A percentile compares a stretch with the other conserved stretches of the same genome.
Conservation (phyloP, 2,888 invertebrate genomes). For the Mechanitis messenoides region DNA sequence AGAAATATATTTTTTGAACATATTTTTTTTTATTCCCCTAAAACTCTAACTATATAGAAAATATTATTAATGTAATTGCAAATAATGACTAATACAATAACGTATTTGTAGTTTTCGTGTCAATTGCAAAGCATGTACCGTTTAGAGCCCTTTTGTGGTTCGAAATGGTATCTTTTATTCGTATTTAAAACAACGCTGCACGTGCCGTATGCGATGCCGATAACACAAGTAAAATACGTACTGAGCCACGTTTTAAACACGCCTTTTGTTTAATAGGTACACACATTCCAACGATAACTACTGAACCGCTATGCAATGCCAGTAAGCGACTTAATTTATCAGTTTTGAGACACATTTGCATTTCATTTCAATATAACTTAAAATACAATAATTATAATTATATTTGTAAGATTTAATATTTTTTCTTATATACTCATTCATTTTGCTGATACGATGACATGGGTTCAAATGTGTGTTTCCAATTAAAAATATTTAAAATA, state of each 20-base stretch:
- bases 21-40: too few species aligned
- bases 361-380: conserved; percentile 10
- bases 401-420: not conserved
- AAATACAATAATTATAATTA: too few species aligned
- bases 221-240: conserved; percentile 29
- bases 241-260: conserved; percentile 29
- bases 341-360: conserved; percentile 17
- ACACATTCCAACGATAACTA: conserved; percentile 26
- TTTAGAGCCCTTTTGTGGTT: conserved; percentile 27
- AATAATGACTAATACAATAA: not conserved
- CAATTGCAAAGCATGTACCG: conserved; percentile 26
- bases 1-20: too few species aligned
- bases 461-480: conserved; percentile 28
- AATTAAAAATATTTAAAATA: conserved; percentile 54
- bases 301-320: conserved; percentile 22
- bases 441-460: conserved; percentile 2
- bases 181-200: conserved; percentile 30
- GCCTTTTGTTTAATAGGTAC: conserved; percentile 28
- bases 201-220: conserved; percentile 30
- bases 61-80: too few species aligned
- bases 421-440: conserved; percentile 4
- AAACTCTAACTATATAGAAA: too few species aligned
- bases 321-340: conserved; percentile 23
- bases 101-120: conserved; percentile 26
- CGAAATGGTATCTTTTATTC: conserved; percentile 29